These are phyloP conservation scores for Phrynocephalus guinanensis DNA, from an alignment of 2,797 vertebrate species.

Conservation along the genomic window DNA sequence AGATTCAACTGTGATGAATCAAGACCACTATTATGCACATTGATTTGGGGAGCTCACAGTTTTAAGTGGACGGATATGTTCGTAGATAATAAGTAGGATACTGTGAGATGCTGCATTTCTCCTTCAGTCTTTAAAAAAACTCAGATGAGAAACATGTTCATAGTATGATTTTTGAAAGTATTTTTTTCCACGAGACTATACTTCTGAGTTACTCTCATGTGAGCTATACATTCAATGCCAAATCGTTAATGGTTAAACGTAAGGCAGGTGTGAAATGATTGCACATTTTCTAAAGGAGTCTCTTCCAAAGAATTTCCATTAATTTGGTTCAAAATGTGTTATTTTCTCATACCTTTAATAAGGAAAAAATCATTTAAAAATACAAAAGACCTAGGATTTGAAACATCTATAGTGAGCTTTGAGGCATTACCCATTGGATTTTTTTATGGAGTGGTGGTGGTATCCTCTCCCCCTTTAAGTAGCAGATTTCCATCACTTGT, in stretches of 20 bases:
- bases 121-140: constrained; percentile 21
- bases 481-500: neutral
- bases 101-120: constrained; percentile 26
- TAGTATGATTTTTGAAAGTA: constrained; percentile 23
- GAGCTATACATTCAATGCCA: constrained; percentile 68
- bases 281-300: constrained; percentile 41
- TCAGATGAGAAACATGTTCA: constrained; percentile 23
- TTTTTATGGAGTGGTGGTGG: neutral
- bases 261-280: constrained; percentile 69
- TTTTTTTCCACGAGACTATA: neutral
- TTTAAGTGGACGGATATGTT: neutral
- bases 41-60: constrained; percentile 13
- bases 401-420: neutral
- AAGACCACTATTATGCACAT: neutral
- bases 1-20: too few species aligned
- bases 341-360: constrained; percentile 32
- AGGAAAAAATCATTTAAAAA: constrained; percentile 34
- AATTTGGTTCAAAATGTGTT: constrained; percentile 47
- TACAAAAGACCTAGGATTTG: constrained; percentile 32
- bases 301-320: constrained; percentile 31
- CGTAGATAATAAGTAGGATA: neutral
- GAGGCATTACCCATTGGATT: too few species aligned
- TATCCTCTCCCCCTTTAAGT: neutral
- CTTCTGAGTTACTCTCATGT: constrained; percentile 29
- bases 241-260: constrained; percentile 55